Conservation (phyloP, 2,113 vertebrate genomes). For the Mesoclemmys tuberculata region DNA sequence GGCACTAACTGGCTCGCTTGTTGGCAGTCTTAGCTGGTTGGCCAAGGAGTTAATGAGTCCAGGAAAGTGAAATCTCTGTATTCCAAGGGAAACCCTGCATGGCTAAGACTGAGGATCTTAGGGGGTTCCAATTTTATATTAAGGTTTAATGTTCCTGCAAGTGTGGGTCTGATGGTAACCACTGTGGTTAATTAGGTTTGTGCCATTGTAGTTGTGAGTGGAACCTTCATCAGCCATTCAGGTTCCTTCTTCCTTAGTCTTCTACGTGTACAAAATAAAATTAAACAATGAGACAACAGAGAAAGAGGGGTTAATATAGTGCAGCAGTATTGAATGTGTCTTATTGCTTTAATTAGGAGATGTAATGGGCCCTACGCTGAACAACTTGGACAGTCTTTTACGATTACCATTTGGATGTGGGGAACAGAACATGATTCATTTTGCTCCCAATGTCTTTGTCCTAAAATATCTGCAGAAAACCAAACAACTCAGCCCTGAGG, state of each 20-base stretch:
- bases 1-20: not conserved
- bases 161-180: not conserved
- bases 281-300: not conserved
- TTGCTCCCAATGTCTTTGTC: slow-evolving; percentile 94
- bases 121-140: not conserved
- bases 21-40: not conserved
- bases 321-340: not conserved
- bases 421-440: slow-evolving; percentile 98
- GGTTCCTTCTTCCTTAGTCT: not conserved
- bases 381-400: slow-evolving; percentile 90
- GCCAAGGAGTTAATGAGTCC: not conserved
- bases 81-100: not conserved
- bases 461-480: slow-evolving; percentile 95
- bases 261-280: not conserved
- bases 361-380: slow-evolving; percentile 93
- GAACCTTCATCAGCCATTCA: not conserved
- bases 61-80: not conserved
- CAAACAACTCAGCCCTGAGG: slow-evolving; percentile 86
- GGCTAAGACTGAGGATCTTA: not conserved
- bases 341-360: slow-evolving; percentile 81
- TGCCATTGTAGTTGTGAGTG: not conserved
- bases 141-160: not conserved
- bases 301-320: not conserved
- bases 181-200: not conserved
- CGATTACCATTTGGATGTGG: slow-evolving; percentile 92